Evolutionary conservation across 1,140 invertebrate species (phyloP).

Genomic region (Neocloeon triangulifer): DNA sequence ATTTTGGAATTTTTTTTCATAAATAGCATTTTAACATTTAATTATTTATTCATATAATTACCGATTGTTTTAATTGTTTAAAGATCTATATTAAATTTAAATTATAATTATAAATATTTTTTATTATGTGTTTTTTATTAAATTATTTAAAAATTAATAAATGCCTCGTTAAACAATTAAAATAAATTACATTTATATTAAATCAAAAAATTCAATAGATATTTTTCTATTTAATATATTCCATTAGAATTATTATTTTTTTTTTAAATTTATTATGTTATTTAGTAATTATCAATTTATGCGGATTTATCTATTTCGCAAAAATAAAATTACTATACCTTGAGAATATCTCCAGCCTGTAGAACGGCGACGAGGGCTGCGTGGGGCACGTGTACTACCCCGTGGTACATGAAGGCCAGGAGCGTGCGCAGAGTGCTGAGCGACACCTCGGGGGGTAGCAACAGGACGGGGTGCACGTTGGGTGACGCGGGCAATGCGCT

Average conservation of each 20-base stretch:
- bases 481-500: constrained; percentile 8
- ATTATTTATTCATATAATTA: too few species aligned
- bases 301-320: too few species aligned
- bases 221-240: constrained; percentile 49
- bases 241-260: constrained; percentile 54
- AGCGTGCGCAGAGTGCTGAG: constrained; percentile 26
- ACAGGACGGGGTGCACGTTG: constrained; percentile 17
- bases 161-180: constrained; percentile 24
- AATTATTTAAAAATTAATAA: constrained; percentile 14
- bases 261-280: constrained; percentile 37
- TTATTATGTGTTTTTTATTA: too few species aligned
- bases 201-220: constrained; percentile 17
- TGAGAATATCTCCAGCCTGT: constrained; percentile 26
- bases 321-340: too few species aligned
- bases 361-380: constrained; percentile 48
- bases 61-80: too few species aligned
- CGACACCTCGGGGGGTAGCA: constrained; percentile 26
- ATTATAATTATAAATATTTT: too few species aligned
- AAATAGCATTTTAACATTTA: too few species aligned
- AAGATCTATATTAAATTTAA: too few species aligned
- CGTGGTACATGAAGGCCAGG: constrained; percentile 22
- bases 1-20: too few species aligned
- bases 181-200: constrained; percentile 12
- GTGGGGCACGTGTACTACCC: constrained; percentile 23
- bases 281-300: neutral